Evolutionary conservation across 2,797 vertebrate species (phyloP), one percentile per base, ranked within the genome.

Genomic region (Cynodonichthys magdalenae): DNA sequence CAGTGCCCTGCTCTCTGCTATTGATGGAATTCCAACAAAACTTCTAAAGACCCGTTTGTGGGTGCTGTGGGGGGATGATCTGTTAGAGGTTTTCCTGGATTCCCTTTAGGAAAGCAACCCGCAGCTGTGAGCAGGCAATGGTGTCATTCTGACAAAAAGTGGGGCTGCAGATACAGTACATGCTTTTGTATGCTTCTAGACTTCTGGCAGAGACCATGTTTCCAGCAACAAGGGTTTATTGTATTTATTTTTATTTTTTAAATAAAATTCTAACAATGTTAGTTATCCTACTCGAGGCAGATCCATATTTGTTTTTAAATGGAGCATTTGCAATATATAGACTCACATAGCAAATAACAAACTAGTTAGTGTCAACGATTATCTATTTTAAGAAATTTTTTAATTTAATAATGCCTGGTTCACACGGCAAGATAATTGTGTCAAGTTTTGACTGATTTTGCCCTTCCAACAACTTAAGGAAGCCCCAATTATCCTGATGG

Each of bases 11-110:
- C 60, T 75, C 47, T 48, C 9, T 24, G 19, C 64, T 60, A 81
- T 59, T 82, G 79, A 85, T 75, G 69, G 27, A 59, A 66, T 48
- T 85, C 83, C 77, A 83, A 6, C 69, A 61, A 36, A 74, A 77
- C 68, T 63, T 86, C 75, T 77, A 46, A 81, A 70, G 70, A 54
- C 28, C 1, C 2, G 51, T 71, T 71, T 59, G 59, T 59, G 69
- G 24, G n/a, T 66, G 28, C 68, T 71, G 39, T 45, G 31, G 60
- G 55, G 45, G 31, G 64, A 53, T 17, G 71, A 74, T 82, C 51
- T 56, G 54, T 64, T 59, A 55, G 70, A 76, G 63, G 29, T 66
- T 73, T 73, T 82, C 59, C 64, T 58, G 31, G 47, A 69, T 55
- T 74, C 48, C 7, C n/a, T 70, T 63, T 68, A 48, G 31, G 50